These are phyloP conservation scores for Thamnaconus septentrionalis DNA, from an alignment of 2,113 vertebrate species.

Conservation along the genomic window DNA sequence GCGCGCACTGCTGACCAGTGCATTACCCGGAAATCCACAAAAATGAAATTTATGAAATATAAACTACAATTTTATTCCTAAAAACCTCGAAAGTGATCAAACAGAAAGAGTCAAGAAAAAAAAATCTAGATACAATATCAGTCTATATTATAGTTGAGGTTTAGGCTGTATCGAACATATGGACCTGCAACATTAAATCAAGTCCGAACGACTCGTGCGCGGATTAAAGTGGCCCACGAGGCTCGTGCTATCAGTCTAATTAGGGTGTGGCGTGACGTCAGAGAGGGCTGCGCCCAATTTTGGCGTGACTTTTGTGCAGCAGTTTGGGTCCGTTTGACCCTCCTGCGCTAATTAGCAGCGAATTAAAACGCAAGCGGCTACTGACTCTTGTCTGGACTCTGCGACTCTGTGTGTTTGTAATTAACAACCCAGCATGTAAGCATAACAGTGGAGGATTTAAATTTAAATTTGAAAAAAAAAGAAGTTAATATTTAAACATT, in stretches of 20 bases:
- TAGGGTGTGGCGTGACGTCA: conserved; percentile 38
- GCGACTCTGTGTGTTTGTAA: too few relatives aligned
- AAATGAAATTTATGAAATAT: too few relatives aligned
- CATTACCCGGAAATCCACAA: not conserved
- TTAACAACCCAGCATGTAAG: too few relatives aligned
- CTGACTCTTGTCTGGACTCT: not conserved
- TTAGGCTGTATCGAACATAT: too few relatives aligned
- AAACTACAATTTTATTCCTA: too few relatives aligned
- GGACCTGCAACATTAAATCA: not conserved
- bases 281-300: conserved; percentile 9
- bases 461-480: too few relatives aligned
- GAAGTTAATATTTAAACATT: too few relatives aligned
- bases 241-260: conserved; percentile 46
- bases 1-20: not conserved
- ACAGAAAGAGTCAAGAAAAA: too few relatives aligned
- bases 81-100: too few relatives aligned
- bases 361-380: not conserved
- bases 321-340: not conserved
- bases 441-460: too few relatives aligned
- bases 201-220: not conserved
- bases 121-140: too few relatives aligned
- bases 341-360: not conserved
- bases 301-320: not conserved
- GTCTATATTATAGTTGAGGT: too few relatives aligned
- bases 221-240: conserved; percentile 33